phyloP scores from a whole-genome alignment of 2,888 invertebrate genomes.

The Tetragonula carbonaria region DNA sequence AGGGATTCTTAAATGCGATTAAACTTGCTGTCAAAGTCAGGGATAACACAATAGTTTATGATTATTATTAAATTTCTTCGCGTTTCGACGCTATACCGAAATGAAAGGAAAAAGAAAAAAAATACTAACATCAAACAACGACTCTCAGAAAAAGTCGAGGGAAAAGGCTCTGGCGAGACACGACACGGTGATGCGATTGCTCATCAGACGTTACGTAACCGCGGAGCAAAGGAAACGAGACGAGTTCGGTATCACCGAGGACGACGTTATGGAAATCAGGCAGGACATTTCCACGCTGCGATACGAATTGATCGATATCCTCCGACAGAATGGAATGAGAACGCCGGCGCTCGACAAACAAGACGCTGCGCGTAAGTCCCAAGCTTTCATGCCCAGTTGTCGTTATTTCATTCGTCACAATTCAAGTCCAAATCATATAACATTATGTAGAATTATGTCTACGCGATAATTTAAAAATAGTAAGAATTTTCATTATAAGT shows the following conservation, averaged over 20 bases:
- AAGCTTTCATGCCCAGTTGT: background rate
- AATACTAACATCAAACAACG: background rate
- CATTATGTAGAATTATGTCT: background rate
- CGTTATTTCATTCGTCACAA: background rate
- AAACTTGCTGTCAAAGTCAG: background rate
- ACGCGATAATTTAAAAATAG: background rate
- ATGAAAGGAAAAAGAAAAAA: background rate
- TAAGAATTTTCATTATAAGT: background rate
- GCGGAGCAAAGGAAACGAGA: conserved; percentile 95
- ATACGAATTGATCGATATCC: conserved; percentile 96
- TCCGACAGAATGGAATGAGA: conserved; percentile 94
- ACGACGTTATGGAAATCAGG: conserved; percentile 98
- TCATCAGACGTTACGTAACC: conserved; percentile 96
- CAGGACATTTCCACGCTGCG: conserved; percentile 98
- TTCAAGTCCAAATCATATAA: background rate
- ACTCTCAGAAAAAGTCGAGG: conserved; percentile 88
- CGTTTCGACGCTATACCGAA: no score
- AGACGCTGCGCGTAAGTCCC: conserved; percentile 86
- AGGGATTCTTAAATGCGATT: background rate
- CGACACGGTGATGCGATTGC: conserved; percentile 93
- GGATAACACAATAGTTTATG: background rate
- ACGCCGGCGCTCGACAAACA: conserved; percentile 90
- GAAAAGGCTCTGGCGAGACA: conserved; percentile 90
- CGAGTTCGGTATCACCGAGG: conserved; percentile 96
- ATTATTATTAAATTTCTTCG: background rate